These are phyloP conservation scores for Eupithecia centaureata DNA, from an alignment of 2,888 invertebrate species.

Conservation along the genomic window DNA sequence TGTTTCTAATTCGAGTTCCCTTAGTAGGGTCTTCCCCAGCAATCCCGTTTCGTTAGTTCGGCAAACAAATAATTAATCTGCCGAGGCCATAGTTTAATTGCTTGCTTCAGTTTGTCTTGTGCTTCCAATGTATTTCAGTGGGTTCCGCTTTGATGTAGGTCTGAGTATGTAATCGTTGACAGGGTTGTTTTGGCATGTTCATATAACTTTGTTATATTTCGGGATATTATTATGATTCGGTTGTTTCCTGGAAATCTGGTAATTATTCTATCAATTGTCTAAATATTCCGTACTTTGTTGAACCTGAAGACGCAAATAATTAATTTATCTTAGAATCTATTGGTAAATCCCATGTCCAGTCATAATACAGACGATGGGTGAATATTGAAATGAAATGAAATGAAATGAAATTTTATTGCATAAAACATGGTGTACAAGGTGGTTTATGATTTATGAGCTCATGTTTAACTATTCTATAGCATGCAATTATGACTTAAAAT, in stretches of 20 bases:
- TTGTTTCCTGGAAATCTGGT: not conserved
- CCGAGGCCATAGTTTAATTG: conserved; percentile 75
- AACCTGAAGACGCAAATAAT: not conserved
- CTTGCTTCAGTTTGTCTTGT: conserved; percentile 75
- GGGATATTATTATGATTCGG: not conserved
- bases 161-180: conserved; percentile 16
- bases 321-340: no score
- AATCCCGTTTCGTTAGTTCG: conserved; percentile 66
- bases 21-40: conserved; percentile 37
- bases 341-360: no score
- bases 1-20: conserved; percentile 28
- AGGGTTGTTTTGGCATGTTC: conserved; percentile 1
- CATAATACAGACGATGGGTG: no score
- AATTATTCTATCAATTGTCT: not conserved
- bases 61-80: conserved; percentile 80
- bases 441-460: no score
- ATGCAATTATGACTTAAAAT: no score
- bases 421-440: no score
- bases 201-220: not conserved
- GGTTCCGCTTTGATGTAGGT: conserved; percentile 46
- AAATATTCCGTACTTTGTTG: not conserved
- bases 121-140: conserved; percentile 48
- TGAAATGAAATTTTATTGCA: no score
- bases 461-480: no score
- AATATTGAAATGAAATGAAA: no score